A percentile compares a stretch with the other conserved stretches of the same genome.
phyloP scores from a whole-genome alignment of 2,797 vertebrate species.

The Pristis pectinata region DNA sequence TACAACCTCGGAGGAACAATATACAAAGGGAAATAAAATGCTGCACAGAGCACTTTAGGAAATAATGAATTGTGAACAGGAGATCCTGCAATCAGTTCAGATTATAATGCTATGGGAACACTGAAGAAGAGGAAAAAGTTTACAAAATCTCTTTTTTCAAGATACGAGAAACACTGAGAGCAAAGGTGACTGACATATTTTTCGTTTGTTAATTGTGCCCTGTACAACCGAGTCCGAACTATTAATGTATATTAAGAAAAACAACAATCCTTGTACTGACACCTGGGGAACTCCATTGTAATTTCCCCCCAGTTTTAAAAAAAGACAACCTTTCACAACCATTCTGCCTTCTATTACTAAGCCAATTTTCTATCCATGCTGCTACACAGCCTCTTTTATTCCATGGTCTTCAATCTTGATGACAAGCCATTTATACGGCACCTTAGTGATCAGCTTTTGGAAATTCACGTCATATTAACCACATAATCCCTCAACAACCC shows the following conservation, averaged over 20 bases:
- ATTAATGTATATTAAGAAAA: no score
- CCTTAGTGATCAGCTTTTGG: no score
- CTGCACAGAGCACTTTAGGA: neutral
- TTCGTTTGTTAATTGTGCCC: no score
- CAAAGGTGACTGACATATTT: neutral
- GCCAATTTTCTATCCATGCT: neutral
- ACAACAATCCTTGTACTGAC: no score
- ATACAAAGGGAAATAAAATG: neutral
- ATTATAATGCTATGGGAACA: neutral
- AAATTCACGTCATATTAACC: no score
- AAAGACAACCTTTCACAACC: neutral
- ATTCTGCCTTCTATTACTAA: neutral
- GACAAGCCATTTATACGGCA: no score
- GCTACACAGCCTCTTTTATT: neutral
- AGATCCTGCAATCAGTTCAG: neutral
- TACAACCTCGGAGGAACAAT: neutral
- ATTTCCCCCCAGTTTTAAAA: no score
- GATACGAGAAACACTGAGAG: neutral
- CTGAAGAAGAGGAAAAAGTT: neutral
- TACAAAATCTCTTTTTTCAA: neutral
- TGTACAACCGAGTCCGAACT: no score
- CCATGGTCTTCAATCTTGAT: neutral
- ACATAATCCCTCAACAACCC: no score
- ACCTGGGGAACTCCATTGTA: no score
- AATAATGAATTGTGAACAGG: neutral